Percentiles rank a stretch among this genome's conserved stretches.
Conservation (phyloP, 2,113 vertebrate genomes). For the Stigmatopora nigra region DNA sequence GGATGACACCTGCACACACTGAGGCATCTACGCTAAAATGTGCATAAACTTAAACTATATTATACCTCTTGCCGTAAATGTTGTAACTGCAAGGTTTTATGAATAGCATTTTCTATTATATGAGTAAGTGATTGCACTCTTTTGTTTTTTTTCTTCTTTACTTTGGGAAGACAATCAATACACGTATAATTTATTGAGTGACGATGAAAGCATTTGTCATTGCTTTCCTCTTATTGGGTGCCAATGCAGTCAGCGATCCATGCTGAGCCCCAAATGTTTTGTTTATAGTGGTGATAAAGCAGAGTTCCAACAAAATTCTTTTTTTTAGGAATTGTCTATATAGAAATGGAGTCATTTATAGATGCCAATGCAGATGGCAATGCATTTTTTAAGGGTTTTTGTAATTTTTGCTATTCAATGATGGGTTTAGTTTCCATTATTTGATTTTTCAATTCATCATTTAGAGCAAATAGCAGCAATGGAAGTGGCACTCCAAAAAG, state of each 20-base stretch:
- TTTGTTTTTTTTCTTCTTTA: background rate
- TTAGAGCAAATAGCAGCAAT: conserved; percentile 2
- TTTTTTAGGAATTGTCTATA: background rate
- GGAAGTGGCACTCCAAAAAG: background rate
- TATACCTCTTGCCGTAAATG: background rate
- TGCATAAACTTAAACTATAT: background rate
- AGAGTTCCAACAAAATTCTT: background rate
- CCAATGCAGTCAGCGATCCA: background rate
- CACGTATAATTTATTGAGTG: background rate
- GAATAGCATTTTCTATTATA: background rate
- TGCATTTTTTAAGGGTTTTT: background rate
- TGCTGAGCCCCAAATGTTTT: background rate
- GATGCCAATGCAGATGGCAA: background rate
- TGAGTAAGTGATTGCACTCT: conserved; percentile 6
- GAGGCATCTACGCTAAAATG: conserved; percentile 7
- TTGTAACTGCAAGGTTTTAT: background rate
- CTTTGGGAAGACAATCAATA: background rate
- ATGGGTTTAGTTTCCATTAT: background rate
- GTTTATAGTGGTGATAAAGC: background rate
- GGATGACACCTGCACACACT: conserved; percentile 8
- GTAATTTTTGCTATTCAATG: background rate
- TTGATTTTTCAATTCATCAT: conserved; percentile 2
- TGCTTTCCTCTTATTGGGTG: background rate
- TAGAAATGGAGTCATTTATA: background rate
- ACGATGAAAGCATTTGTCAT: background rate